These are phyloP conservation scores for Hemichromis elongatus DNA, from an alignment of 2,113 vertebrate species.

Conservation along the genomic window DNA sequence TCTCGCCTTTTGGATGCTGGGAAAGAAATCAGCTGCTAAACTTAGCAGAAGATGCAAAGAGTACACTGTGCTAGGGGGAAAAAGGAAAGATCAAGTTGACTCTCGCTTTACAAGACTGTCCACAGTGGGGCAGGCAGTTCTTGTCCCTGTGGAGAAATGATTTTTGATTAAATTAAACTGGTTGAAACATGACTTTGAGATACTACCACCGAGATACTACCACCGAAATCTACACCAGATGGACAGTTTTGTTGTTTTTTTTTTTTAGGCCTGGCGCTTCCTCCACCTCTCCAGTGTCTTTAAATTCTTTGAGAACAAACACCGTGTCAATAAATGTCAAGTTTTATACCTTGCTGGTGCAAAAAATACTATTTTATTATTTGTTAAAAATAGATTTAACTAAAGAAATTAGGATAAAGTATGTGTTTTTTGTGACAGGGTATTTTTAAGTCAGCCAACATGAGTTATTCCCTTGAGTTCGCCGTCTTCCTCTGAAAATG, in stretches of 20 bases:
- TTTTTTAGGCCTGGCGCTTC: neutral
- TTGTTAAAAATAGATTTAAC: neutral
- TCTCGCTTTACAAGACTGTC: conserved; percentile 1
- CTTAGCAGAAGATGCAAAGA: neutral
- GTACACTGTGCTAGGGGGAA: conserved; percentile 24
- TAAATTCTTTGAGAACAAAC: neutral
- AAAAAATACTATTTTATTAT: neutral
- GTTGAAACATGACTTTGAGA: neutral
- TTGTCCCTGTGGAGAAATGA: neutral
- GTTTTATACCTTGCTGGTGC: neutral
- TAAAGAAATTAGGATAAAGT: neutral
- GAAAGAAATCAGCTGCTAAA: conserved; percentile 51
- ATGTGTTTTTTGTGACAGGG: neutral
- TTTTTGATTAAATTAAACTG: neutral
- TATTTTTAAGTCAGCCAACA: no score
- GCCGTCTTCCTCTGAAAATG: accelerated
- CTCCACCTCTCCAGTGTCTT: neutral
- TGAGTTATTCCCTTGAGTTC: neutral
- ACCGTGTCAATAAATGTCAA: neutral
- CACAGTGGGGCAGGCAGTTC: neutral
- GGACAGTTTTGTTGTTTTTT: no score
- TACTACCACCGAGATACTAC: no score
- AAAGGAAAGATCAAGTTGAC: neutral
- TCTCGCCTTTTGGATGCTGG: conserved; percentile 40
- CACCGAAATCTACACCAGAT: no score